Conservation (phyloP, 2,888 invertebrate genomes). For the Rhingia rostrata region DNA sequence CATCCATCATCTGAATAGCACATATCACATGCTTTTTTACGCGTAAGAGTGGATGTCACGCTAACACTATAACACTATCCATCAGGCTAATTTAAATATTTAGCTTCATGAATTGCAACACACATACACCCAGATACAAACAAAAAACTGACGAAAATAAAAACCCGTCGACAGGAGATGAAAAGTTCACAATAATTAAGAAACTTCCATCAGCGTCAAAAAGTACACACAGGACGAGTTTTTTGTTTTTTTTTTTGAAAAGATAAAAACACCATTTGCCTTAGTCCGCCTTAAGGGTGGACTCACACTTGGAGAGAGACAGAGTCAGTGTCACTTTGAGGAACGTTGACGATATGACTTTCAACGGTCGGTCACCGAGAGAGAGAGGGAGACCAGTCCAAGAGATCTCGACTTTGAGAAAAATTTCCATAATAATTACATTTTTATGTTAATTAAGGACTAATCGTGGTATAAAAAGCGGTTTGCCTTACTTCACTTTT, state of each 20-base stretch:
- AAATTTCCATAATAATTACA: slow-evolving; percentile 73
- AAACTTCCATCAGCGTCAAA: slow-evolving; percentile 58
- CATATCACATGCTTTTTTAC: no score
- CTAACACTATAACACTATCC: slow-evolving; percentile 6
- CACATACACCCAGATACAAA: background rate
- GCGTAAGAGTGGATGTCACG: no score
- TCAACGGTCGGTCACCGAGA: slow-evolving; percentile 50
- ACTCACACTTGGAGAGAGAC: background rate
- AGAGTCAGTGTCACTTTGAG: slow-evolving; percentile 43
- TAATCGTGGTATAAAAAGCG: slow-evolving; percentile 68
- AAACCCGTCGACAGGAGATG: slow-evolving; percentile 16
- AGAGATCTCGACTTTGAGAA: slow-evolving; percentile 30
- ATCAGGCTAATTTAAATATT: slow-evolving; percentile 39
- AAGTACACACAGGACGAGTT: slow-evolving; percentile 57
- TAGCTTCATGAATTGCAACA: slow-evolving; percentile 12
- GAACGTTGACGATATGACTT: slow-evolving; percentile 60
- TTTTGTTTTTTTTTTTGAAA: background rate
- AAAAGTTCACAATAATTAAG: slow-evolving; percentile 69
- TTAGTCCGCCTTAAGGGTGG: slow-evolving; percentile 21
- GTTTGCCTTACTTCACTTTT: slow-evolving; percentile 36
- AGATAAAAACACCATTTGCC: slow-evolving; percentile 51
- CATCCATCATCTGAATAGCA: no score
- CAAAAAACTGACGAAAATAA: slow-evolving; percentile 12
- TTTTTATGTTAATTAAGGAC: slow-evolving; percentile 72
- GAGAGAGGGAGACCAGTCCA: background rate